These are phyloP conservation scores for Casuarius casuarius DNA, from an alignment of 2,113 vertebrate species.

Conservation along the genomic window DNA sequence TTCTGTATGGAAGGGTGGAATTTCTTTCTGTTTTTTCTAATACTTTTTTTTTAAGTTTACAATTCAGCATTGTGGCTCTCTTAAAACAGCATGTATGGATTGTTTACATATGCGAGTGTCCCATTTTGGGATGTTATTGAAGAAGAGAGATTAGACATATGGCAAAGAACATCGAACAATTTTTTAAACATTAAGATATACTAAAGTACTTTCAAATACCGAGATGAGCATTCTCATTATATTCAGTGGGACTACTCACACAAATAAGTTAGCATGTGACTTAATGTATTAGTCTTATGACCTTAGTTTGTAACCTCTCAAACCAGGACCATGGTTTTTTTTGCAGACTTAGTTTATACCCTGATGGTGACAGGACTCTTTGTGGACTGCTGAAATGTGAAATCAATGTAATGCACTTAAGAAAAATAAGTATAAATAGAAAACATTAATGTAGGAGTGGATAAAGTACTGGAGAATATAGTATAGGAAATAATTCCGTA, in stretches of 20 bases:
- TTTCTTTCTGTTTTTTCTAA: background rate
- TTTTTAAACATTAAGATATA: background rate
- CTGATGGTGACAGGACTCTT: background rate
- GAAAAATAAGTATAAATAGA: slow-evolving; percentile 15
- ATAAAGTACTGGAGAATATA: background rate
- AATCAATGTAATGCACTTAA: slow-evolving; percentile 10
- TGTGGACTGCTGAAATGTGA: background rate
- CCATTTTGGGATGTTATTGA: background rate
- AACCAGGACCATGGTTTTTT: background rate
- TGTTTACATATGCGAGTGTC: background rate
- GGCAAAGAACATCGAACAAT: background rate
- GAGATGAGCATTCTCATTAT: background rate
- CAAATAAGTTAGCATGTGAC: background rate
- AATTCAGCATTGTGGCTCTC: background rate
- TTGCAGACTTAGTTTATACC: background rate
- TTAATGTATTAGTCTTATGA: background rate
- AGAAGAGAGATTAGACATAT: background rate
- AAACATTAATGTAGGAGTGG: background rate
- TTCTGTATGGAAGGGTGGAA: background rate
- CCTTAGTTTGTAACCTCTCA: background rate
- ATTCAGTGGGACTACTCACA: background rate
- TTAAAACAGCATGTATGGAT: background rate
- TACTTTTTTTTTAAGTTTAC: background rate
- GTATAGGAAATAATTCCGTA: background rate
- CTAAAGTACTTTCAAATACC: background rate